Evolutionary conservation across 2,113 vertebrate genomes (phyloP).

Genomic region (Cnemophilus loriae): DNA sequence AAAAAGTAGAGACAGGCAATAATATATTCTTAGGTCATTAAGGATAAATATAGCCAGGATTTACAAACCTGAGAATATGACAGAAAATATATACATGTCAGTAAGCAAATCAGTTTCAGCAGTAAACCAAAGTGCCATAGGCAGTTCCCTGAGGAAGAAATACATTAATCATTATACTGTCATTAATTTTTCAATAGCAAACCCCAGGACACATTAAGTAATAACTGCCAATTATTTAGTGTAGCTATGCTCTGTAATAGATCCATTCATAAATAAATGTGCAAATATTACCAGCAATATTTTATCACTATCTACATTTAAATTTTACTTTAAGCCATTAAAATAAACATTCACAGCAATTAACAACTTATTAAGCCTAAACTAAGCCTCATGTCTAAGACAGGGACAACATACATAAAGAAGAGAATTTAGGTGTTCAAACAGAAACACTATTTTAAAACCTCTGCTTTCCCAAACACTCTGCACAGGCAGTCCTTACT

Average conservation of each 20-base stretch:
- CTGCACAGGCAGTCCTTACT: not conserved
- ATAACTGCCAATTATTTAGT: not conserved
- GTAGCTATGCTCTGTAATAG: not conserved
- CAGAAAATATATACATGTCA: slow-evolving; percentile 89
- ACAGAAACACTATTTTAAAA: not conserved
- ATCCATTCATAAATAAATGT: not conserved
- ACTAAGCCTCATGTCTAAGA: not conserved
- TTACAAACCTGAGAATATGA: slow-evolving; percentile 88
- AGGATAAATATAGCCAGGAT: not conserved
- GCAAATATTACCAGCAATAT: not conserved
- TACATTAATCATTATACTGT: not conserved
- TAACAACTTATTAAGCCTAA: not conserved
- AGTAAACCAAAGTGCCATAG: slow-evolving; percentile 89
- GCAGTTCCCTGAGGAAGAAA: slow-evolving; percentile 78
- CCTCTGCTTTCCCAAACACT: not conserved
- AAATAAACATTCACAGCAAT: not conserved
- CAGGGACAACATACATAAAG: not conserved
- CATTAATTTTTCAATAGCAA: not conserved
- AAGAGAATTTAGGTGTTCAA: not conserved
- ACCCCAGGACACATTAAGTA: not conserved
- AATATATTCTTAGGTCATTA: not conserved
- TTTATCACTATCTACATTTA: not conserved
- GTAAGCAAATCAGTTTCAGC: slow-evolving; percentile 82
- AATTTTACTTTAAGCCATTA: not conserved
- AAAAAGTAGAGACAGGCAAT: not conserved